These are phyloP conservation scores for Rhinopomastus cyanomelas DNA, from an alignment of 2,113 vertebrate species.

Conservation along the genomic window DNA sequence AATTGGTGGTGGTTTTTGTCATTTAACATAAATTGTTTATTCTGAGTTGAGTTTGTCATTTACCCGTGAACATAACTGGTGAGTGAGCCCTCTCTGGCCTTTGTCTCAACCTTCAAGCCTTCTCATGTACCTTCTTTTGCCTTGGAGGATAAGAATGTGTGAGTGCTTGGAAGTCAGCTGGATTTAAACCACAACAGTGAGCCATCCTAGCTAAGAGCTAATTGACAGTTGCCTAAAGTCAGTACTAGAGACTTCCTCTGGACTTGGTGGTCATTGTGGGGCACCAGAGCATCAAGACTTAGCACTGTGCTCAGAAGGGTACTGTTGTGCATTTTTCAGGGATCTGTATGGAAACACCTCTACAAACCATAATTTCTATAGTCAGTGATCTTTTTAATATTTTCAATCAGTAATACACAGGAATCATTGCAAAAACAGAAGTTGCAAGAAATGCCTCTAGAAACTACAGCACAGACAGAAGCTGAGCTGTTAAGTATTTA, in stretches of 20 bases:
- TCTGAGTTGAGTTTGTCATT: no score
- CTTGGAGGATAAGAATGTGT: no score
- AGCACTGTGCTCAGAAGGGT: not conserved
- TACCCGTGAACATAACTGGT: no score
- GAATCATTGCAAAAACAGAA: not conserved
- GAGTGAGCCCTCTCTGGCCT: no score
- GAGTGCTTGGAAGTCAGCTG: no score
- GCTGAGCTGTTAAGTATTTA: slow-evolving; percentile 73
- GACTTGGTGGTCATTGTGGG: not conserved
- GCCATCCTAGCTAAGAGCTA: not conserved
- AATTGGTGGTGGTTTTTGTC: no score
- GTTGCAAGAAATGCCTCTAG: not conserved
- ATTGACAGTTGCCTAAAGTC: not conserved
- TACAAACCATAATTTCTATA: not conserved
- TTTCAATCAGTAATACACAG: slow-evolving; percentile 19
- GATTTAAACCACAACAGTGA: no score
- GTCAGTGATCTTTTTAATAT: not conserved
- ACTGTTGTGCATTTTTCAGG: not conserved
- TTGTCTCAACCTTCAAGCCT: no score
- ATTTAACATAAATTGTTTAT: no score
- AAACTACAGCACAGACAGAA: not conserved
- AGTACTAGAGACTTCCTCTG: not conserved
- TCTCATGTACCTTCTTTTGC: no score
- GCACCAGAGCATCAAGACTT: not conserved
- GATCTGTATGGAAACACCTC: not conserved